A percentile compares a stretch with the other conserved stretches of the same genome.
Conservation (phyloP, 2,797 vertebrate genomes). For the Sylvilagus floridanus region DNA sequence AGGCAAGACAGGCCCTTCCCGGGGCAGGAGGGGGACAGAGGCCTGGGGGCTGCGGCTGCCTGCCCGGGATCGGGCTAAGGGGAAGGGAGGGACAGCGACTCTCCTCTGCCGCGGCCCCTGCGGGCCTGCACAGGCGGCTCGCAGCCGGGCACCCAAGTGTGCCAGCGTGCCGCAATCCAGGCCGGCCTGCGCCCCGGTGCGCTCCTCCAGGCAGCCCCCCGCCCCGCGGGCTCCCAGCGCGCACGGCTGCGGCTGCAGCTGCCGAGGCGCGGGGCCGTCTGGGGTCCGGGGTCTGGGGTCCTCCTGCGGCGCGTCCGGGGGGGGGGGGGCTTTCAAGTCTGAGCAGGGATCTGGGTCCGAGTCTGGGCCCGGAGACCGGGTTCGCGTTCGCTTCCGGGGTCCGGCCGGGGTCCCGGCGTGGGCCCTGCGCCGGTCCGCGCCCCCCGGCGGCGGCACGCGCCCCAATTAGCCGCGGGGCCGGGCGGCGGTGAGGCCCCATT, state of each 20-base stretch:
- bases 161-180: too few relatives aligned
- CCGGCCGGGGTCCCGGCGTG: background rate
- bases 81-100: too few relatives aligned
- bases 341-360: background rate
- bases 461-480: constrained; percentile 93
- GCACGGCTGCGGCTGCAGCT: too few relatives aligned
- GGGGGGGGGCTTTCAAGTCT: background rate
- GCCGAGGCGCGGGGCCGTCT: background rate
- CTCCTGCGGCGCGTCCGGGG: background rate
- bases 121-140: too few relatives aligned
- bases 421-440: background rate
- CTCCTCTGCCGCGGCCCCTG: too few relatives aligned
- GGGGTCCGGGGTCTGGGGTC: background rate
- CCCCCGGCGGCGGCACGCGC: constrained; percentile 89
- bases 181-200: background rate
- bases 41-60: too few relatives aligned
- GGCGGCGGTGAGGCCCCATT: constrained; percentile 94
- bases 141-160: too few relatives aligned
- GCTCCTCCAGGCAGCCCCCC: background rate
- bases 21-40: accelerated
- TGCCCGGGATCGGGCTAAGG: too few relatives aligned
- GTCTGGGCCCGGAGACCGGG: background rate
- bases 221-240: too few relatives aligned
- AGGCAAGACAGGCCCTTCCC: accelerated
- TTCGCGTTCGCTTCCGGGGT: too few relatives aligned